Conservation (phyloP, 2,797 vertebrate genomes). For the Gymnoscopelus microlampas region DNA sequence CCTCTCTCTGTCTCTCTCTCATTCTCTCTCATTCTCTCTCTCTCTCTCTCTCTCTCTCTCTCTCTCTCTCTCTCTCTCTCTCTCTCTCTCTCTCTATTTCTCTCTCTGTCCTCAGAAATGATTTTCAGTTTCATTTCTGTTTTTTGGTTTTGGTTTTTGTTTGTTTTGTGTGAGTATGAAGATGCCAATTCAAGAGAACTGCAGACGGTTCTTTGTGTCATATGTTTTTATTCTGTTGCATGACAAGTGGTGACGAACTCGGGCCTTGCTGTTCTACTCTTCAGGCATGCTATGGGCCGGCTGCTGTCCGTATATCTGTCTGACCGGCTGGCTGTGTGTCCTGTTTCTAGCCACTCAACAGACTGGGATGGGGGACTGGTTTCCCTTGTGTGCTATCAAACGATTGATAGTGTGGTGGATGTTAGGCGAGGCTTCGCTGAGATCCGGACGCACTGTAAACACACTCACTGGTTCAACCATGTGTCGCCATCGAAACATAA, state of each 20-base stretch:
- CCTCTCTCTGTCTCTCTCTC: slow-evolving; percentile 12
- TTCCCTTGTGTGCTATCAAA: slow-evolving; percentile 13
- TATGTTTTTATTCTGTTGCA: slow-evolving; percentile 76
- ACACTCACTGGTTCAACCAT: slow-evolving; percentile 21
- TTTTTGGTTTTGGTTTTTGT: slow-evolving; percentile 29
- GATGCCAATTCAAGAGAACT: slow-evolving; percentile 62
- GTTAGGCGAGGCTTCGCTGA: background rate
- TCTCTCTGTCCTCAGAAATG: slow-evolving; percentile 50
- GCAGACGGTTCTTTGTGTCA: slow-evolving; percentile 54
- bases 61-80: slow-evolving; percentile 56
- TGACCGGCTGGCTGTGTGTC: slow-evolving; percentile 69
- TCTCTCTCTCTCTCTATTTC: background rate
- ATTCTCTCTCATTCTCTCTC: slow-evolving; percentile 10
- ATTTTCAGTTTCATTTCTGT: slow-evolving; percentile 31
- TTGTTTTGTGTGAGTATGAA: slow-evolving; percentile 69
- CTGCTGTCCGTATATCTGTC: slow-evolving; percentile 67
- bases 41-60: slow-evolving; percentile 61
- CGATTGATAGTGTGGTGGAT: slow-evolving; percentile 31
- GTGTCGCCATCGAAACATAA: background rate
- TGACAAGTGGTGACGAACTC: slow-evolving; percentile 73
- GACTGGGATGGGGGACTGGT: slow-evolving; percentile 32
- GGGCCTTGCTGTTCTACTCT: slow-evolving; percentile 74
- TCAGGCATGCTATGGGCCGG: slow-evolving; percentile 82
- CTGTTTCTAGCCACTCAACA: slow-evolving; percentile 68
- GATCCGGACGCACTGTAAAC: slow-evolving; percentile 5